These are phyloP conservation scores for Gymnosoma rotundatum DNA, from an alignment of 2,888 invertebrate species.

Conservation along the genomic window DNA sequence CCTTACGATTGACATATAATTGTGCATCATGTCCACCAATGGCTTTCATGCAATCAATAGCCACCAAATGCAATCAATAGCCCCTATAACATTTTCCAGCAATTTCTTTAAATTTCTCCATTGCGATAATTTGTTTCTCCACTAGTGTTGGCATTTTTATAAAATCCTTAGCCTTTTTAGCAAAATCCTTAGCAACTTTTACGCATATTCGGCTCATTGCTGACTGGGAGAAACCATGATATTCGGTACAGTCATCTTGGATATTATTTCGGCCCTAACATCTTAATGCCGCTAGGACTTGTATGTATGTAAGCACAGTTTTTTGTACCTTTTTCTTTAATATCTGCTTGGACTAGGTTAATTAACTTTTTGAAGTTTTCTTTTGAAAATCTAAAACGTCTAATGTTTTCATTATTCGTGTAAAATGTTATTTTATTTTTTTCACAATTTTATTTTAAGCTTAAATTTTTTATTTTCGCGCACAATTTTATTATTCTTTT, in stretches of 20 bases:
- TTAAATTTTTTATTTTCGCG: no score
- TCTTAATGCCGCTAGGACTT: no score
- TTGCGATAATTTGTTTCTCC: constrained; percentile 3
- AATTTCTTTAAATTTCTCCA: constrained; percentile 46
- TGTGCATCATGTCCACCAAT: constrained; percentile 14
- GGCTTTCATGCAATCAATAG: constrained; percentile 42
- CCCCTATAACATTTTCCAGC: constrained; percentile 49
- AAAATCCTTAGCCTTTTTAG: neutral
- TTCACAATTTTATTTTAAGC: no score
- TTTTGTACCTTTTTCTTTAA: constrained; percentile 17
- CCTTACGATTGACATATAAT: no score
- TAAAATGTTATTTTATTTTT: neutral
- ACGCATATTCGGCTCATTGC: no score
- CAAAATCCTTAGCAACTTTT: no score
- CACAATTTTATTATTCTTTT: no score
- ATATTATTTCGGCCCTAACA: constrained; percentile 18
- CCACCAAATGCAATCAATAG: constrained; percentile 59
- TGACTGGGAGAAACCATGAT: constrained; percentile 17
- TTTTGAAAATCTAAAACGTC: constrained; percentile 11
- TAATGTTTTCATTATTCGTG: neutral
- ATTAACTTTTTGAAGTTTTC: constrained; percentile 30
- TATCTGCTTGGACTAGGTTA: neutral
- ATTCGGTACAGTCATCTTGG: no score
- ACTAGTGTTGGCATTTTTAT: constrained; percentile 28
- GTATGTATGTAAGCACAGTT: constrained; percentile 19